phyloP scores from a whole-genome alignment of 92 coral and sea anemone genomes.

The Porites evermanni region DNA sequence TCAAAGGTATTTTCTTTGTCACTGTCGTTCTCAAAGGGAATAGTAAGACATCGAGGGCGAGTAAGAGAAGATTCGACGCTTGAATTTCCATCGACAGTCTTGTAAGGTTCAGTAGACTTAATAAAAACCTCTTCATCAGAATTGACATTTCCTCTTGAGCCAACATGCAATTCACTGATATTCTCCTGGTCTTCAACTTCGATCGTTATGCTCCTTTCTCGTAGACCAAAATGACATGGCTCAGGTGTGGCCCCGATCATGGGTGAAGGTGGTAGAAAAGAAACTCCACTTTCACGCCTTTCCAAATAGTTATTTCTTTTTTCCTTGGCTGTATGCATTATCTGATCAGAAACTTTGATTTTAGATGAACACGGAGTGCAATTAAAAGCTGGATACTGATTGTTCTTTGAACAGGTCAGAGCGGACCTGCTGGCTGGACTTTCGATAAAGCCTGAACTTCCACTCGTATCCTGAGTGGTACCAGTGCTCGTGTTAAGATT shows the following conservation, averaged over 20 bases:
- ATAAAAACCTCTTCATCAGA: not conserved
- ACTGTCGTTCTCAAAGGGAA: conserved; percentile 5
- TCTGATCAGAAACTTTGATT: conserved; percentile 17
- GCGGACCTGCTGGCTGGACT: conserved; percentile 3
- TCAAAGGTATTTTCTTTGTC: not conserved
- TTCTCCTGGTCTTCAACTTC: conserved; percentile 23
- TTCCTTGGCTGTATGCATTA: conserved; percentile 7
- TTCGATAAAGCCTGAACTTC: conserved; percentile 43
- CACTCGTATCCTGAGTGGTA: not conserved
- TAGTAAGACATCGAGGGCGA: conserved; percentile 23
- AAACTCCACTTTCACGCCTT: conserved; percentile 45
- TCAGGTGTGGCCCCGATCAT: not conserved
- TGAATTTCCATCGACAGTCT: not conserved
- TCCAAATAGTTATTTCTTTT: not conserved
- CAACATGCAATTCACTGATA: not conserved
- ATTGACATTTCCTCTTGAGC: not conserved
- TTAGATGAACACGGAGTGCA: conserved; percentile 11
- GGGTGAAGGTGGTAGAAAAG: conserved; percentile 37
- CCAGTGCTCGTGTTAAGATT: not conserved
- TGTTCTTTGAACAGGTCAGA: not conserved
- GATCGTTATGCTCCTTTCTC: conserved; percentile 26
- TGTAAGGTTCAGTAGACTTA: not conserved
- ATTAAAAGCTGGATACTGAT: not conserved
- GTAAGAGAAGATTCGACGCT: not conserved
- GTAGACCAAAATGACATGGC: not conserved